These are phyloP conservation scores for Cyanoderma ruficeps DNA, from an alignment of 2,113 vertebrate species.

Conservation along the genomic window DNA sequence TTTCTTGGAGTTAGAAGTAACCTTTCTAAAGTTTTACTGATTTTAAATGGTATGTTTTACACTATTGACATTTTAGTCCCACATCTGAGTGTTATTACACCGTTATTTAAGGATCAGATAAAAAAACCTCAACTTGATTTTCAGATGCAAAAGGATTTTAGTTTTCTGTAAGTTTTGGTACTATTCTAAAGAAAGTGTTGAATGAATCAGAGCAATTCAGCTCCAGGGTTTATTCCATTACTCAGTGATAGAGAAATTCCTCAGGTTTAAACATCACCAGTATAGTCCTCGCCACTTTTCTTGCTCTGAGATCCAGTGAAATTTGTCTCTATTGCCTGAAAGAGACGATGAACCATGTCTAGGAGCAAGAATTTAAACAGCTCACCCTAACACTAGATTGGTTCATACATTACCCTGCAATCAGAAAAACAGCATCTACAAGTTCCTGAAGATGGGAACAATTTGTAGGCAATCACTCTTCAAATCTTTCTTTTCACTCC, in stretches of 20 bases:
- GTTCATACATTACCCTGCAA: background rate
- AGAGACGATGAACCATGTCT: background rate
- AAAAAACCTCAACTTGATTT: background rate
- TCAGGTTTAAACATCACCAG: background rate
- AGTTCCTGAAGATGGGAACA: background rate
- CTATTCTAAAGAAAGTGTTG: background rate
- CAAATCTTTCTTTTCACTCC: background rate
- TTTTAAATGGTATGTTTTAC: background rate
- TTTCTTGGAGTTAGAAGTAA: constrained; percentile 41
- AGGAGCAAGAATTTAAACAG: background rate
- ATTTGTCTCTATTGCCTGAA: background rate
- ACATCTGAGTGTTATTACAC: background rate
- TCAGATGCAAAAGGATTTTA: background rate
- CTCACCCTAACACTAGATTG: background rate
- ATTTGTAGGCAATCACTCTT: background rate
- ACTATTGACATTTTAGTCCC: background rate
- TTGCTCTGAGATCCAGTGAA: background rate
- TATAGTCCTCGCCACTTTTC: background rate
- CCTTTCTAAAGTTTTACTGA: background rate
- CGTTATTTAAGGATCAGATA: background rate
- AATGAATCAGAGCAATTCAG: background rate
- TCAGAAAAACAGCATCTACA: background rate
- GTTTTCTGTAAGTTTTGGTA: background rate
- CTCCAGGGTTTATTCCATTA: background rate
- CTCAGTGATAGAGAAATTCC: background rate